Evolutionary conservation across 2,888 invertebrate species (phyloP).

Genomic region (Caenorhabditis sp.): DNA sequence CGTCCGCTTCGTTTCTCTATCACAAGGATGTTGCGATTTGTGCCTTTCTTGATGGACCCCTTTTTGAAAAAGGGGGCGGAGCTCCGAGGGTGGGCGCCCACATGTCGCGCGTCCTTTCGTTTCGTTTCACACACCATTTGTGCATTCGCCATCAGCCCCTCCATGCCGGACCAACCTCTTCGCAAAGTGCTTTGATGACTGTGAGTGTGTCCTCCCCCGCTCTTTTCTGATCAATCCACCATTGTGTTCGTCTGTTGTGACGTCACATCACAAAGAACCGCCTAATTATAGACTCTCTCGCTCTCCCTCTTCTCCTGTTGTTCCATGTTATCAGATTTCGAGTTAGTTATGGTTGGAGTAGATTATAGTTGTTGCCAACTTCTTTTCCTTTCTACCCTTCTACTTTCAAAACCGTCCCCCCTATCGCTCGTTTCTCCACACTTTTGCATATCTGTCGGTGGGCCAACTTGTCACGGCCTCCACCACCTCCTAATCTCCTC

Average conservation of each 20-base stretch:
- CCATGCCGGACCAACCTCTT: neutral
- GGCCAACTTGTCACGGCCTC: slow-evolving; percentile 18
- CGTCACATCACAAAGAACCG: neutral
- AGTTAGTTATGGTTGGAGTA: neutral
- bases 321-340: neutral
- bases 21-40: neutral
- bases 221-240: slow-evolving; percentile 13
- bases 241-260: slow-evolving; percentile 1
- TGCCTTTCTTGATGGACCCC: no score
- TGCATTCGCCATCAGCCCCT: slow-evolving; percentile 5
- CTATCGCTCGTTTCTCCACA: no score
- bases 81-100: slow-evolving; percentile 24
- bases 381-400: no score
- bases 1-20: neutral
- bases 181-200: slow-evolving; percentile 2
- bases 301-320: neutral
- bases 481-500: slow-evolving; percentile 28
- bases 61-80: slow-evolving; percentile 2
- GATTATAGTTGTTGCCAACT: no score
- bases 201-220: neutral
- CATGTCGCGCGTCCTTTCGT: slow-evolving; percentile 34
- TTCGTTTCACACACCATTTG: slow-evolving; percentile 38
- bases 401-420: no score
- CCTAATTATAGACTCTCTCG: slow-evolving; percentile 4
- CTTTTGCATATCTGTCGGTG: neutral